Base-by-base conservation (phyloP, 2,888 invertebrate genomes). In the Epinotia ramella region DNA sequence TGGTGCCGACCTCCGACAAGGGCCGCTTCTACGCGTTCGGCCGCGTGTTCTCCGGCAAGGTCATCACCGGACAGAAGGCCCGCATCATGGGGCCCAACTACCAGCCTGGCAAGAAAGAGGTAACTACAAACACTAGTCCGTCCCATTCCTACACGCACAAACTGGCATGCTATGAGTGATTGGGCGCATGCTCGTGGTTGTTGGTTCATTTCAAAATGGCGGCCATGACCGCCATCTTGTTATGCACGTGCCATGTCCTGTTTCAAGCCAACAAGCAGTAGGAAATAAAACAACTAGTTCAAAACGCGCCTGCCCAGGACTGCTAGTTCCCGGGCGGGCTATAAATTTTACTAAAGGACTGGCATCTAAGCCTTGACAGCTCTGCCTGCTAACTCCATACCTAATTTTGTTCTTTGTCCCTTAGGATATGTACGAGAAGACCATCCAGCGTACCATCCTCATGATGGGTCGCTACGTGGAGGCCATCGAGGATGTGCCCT, bases 401-500 rank as follows among this genome's bases (percentile, higher is more conserved):
- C 18, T 7, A 65, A 2, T 9, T 33, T 63, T 53, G 24, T 11
- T 49, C 5, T 18, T 56, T 18, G 11, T 33, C 4, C 33, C n/a
- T n/a, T 53, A 94, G 94, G 99, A 99, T 96, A 93, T 99, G 89
- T 99, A 98, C 88, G 99, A 99, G 94, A 99, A 99, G 95, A 98
- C 98, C 83, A 99, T 99, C 93, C 99, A 99, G 95, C 97, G 99
- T 94, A 99, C 99, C 78, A 99, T 99, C 90, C 96, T 99, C 87
- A 99, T 99, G 99, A 99, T 99, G 99, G 99, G 99, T 81, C 98
- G 99, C 95, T 99, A 99, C 88, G 98, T 98, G 78, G 99, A 99
- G 95, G 99, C 99, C 80, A 99, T 99, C 87, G 99, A 99, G 94
- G 99, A 99, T 95, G 99, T 99, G 80, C 99, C 99, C 78, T 98